Evolutionary conservation across 2,888 invertebrate species (phyloP).

Genomic region (Cryptocheilus praepositus): DNA sequence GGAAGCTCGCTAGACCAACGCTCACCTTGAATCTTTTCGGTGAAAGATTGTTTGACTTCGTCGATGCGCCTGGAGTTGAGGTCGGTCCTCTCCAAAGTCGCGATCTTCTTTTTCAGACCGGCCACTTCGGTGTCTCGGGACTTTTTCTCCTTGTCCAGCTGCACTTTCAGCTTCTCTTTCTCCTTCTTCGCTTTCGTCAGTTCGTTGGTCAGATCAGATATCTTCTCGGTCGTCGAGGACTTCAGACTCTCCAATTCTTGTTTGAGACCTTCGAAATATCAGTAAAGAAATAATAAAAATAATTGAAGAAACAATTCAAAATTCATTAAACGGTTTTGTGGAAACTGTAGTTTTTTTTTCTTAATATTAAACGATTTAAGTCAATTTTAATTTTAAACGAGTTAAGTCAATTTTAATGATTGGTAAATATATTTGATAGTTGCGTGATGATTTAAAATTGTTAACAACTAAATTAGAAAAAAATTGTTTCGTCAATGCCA

Average conservation of each 20-base stretch:
- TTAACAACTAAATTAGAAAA: too few species aligned
- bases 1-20: too few species aligned
- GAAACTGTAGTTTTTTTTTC: too few species aligned
- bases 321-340: too few species aligned
- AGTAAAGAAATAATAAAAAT: too few species aligned
- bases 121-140: conserved; percentile 87
- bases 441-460: too few species aligned
- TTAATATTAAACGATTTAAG: too few species aligned
- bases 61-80: conserved; percentile 80
- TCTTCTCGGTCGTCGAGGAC: conserved; percentile 73
- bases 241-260: conserved; percentile 77
- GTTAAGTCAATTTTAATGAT: too few species aligned
- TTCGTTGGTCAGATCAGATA: conserved; percentile 76
- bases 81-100: conserved; percentile 80
- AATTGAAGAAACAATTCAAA: too few species aligned
- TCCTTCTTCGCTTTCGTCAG: conserved; percentile 77
- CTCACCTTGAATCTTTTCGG: conserved; percentile 83
- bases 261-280: conserved; percentile 75
- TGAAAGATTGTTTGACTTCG: conserved; percentile 82
- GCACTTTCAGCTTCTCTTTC: conserved; percentile 81
- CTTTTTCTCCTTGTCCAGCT: conserved; percentile 84
- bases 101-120: conserved; percentile 84
- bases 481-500: too few species aligned
- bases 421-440: too few species aligned
- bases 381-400: too few species aligned